phyloP scores from a whole-genome alignment of 2,113 vertebrate genomes.

The Ochotona princeps region DNA sequence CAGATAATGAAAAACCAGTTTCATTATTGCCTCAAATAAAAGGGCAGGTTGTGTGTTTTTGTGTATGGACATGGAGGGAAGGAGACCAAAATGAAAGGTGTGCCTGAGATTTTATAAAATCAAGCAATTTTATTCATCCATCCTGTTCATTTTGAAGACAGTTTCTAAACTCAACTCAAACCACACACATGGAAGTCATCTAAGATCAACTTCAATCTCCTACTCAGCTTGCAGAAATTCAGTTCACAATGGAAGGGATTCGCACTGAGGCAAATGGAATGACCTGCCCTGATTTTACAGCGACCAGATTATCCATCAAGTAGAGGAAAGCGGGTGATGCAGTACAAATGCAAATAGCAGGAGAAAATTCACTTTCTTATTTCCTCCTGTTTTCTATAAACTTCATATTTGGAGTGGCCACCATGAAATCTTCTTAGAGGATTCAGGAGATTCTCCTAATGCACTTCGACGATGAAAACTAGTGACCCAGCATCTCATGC shows the following conservation, averaged over 20 bases:
- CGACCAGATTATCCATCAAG: background rate
- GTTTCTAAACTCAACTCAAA: background rate
- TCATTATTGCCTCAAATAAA: slow-evolving; percentile 56
- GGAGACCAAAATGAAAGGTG: slow-evolving; percentile 48
- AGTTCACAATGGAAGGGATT: background rate
- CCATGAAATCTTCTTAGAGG: background rate
- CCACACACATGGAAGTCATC: background rate
- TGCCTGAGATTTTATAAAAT: slow-evolving; percentile 51
- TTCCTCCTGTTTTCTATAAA: slow-evolving; percentile 50
- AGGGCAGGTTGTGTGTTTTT: background rate
- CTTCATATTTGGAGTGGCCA: slow-evolving; percentile 24
- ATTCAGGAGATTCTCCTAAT: slow-evolving; percentile 55
- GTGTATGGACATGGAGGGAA: background rate
- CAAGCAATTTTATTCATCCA: slow-evolving; percentile 20
- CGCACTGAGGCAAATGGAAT: slow-evolving; percentile 7
- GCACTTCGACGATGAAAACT: slow-evolving; percentile 39
- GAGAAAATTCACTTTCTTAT: slow-evolving; percentile 28
- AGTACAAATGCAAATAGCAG: slow-evolving; percentile 50
- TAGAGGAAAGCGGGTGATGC: background rate
- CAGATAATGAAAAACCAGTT: slow-evolving; percentile 62
- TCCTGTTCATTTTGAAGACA: background rate
- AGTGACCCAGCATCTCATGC: slow-evolving; percentile 34
- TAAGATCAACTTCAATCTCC: background rate
- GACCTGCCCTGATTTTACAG: slow-evolving; percentile 48
- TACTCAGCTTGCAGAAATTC: slow-evolving; percentile 10